phyloP scores from a whole-genome alignment of 64 coral and sea anemone genomes.

The Exaiptasia diaphana region DNA sequence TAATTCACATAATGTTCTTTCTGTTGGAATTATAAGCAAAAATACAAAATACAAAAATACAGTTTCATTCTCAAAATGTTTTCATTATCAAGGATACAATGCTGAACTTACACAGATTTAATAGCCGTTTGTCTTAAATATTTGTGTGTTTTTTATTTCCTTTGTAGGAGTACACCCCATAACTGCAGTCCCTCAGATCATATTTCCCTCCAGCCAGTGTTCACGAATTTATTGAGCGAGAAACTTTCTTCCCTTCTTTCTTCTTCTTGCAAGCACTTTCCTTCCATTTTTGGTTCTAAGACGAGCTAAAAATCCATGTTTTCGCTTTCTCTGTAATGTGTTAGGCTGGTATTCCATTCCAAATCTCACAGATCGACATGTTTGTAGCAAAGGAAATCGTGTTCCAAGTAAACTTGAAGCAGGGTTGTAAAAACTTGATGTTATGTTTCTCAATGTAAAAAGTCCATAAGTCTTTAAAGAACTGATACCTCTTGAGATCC shows the following conservation, averaged over 20 bases:
- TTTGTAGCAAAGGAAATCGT: slow-evolving; percentile 38
- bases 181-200: too few relatives aligned
- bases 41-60: too few relatives aligned
- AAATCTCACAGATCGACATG: slow-evolving; percentile 71
- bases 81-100: too few relatives aligned
- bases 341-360: slow-evolving; percentile 98
- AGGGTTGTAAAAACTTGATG: not conserved
- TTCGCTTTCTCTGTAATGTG: slow-evolving; percentile 91
- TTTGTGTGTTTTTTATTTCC: too few relatives aligned
- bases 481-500: slow-evolving; percentile 28
- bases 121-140: too few relatives aligned
- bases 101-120: too few relatives aligned
- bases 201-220: too few relatives aligned
- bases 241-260: slow-evolving; percentile 90
- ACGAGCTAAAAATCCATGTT: slow-evolving; percentile 91
- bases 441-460: slow-evolving; percentile 1
- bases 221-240: slow-evolving; percentile 84
- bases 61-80: too few relatives aligned
- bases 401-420: not conserved
- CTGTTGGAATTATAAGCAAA: too few relatives aligned
- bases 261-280: slow-evolving; percentile 77
- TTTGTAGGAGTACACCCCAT: too few relatives aligned
- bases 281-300: slow-evolving; percentile 74
- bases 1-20: too few relatives aligned
- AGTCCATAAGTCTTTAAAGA: not conserved